Conservation (phyloP, 2,797 vertebrate species). For the Myiotriccus ornatus region DNA sequence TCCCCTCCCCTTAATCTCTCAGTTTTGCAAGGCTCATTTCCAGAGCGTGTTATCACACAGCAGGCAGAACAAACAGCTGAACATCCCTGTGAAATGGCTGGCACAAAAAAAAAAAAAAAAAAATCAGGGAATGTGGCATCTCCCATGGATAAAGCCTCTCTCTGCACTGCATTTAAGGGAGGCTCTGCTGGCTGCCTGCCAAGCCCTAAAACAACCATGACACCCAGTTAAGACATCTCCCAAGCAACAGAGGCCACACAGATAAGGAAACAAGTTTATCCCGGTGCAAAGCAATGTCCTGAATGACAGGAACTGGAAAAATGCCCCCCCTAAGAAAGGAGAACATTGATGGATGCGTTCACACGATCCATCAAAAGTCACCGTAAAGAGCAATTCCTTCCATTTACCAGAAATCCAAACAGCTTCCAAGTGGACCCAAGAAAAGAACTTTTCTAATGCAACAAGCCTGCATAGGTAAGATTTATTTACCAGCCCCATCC, state of each 20-base stretch:
- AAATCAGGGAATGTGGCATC: neutral
- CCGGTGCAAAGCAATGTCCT: neutral
- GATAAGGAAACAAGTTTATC: conserved; percentile 9
- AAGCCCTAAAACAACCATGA: neutral
- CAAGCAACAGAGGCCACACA: neutral
- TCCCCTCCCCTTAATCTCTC: neutral
- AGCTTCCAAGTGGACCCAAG: neutral
- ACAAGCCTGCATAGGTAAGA: fast-evolving
- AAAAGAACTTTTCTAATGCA: neutral
- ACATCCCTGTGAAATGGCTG: neutral
- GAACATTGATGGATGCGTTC: neutral
- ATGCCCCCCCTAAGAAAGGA: neutral
- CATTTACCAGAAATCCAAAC: neutral
- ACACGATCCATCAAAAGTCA: neutral
- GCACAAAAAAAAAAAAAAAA: neutral
- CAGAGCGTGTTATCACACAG: neutral
- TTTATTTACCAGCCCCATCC: neutral
- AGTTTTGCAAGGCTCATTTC: neutral
- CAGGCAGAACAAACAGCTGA: neutral
- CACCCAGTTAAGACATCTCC: neutral
- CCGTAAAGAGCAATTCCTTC: neutral
- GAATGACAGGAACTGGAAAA: neutral
- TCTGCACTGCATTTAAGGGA: neutral
- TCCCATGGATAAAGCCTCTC: neutral
- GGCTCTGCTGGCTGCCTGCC: conserved; percentile 22